Evolutionary conservation across 64 coral and sea anemone species (phyloP), one percentile per base, ranked within the genome.

Genomic region (Montipora foliosa): DNA sequence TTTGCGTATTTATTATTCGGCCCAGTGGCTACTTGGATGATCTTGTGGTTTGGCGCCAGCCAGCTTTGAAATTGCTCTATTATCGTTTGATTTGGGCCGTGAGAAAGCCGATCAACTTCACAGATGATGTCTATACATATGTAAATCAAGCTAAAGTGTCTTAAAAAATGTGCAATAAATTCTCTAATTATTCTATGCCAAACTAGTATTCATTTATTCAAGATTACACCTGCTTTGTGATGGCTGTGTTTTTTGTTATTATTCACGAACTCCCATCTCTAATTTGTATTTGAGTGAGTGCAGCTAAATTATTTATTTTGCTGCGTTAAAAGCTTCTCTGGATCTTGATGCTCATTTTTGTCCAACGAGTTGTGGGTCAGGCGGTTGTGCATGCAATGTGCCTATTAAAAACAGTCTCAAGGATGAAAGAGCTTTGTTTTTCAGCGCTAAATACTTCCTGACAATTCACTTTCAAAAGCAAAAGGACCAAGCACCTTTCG

Each of bases 151-250:
- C 16, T 79, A 95, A 95, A 95, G 87, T 95, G 87, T 96, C 90
- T 90, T 78, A 25, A 93, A 85, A 96, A 96, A 93, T 96, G 95
- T 93, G 84, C 90, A 96, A 93, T 96, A 93, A 93, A 89, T 93
- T 89, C 79, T 61, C 68, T 93, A 89, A 96, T 93, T 78, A 90
- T 93, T 89, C 79, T 96, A 82, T 87, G 73, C 64, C 8, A 89
- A 96, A 88, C 69, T 84, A 70, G 85, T 96, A 93, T 96, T 96
- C 90, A 93, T 93, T 48, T 92, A 92, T 89, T 90, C 87, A 22
- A 29, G 62, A 79, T 87, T 94, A 79, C 96, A 97, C 96, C 96
- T 97, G 96, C 91, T 47, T 74, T 29, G 78, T 62, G 71, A 57
- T 59, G 25, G 84, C 75, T 72, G 47, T 90, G 91, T 81, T 95